phyloP scores from a whole-genome alignment of 2,888 invertebrate species.

The Nomada lathburiana region DNA sequence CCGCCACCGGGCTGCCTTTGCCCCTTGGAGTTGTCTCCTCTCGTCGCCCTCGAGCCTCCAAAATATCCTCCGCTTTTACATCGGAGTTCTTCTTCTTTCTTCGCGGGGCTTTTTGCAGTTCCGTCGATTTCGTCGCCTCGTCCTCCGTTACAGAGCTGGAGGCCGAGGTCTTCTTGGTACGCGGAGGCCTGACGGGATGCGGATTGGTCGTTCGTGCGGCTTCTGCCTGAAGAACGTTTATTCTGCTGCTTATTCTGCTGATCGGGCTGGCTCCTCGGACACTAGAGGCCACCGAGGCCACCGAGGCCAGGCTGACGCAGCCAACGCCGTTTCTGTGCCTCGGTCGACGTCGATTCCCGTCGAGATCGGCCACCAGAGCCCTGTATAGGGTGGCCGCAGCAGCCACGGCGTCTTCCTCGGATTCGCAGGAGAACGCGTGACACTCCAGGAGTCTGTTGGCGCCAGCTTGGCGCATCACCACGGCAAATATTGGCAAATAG shows the following conservation, averaged over 20 bases:
- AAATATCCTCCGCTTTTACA: conserved; percentile 78
- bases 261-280: conserved; percentile 74
- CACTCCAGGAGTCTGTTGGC: conserved; percentile 93
- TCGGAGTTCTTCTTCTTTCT: conserved; percentile 78
- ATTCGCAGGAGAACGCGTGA: conserved; percentile 95
- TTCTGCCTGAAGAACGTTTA: conserved; percentile 55
- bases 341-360: conserved; percentile 86
- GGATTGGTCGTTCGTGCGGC: conserved; percentile 50
- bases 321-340: conserved; percentile 90
- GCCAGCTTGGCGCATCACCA: conserved; percentile 93
- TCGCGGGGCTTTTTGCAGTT: conserved; percentile 82
- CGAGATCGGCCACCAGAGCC: conserved; percentile 89
- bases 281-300: conserved; percentile 80
- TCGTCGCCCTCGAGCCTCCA: conserved; percentile 74
- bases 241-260: conserved; percentile 67
- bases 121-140: conserved; percentile 75
- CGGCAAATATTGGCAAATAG: conserved; percentile 95
- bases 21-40: conserved; percentile 38
- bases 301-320: conserved; percentile 89
- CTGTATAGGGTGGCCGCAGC: conserved; percentile 96
- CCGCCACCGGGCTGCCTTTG: background rate
- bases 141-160: conserved; percentile 80
- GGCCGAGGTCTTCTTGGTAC: conserved; percentile 89
- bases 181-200: conserved; percentile 89
- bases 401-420: conserved; percentile 95